These are phyloP conservation scores for Drosophila biarmipes DNA, from an alignment of 1,140 invertebrate species.

Conservation along the genomic window DNA sequence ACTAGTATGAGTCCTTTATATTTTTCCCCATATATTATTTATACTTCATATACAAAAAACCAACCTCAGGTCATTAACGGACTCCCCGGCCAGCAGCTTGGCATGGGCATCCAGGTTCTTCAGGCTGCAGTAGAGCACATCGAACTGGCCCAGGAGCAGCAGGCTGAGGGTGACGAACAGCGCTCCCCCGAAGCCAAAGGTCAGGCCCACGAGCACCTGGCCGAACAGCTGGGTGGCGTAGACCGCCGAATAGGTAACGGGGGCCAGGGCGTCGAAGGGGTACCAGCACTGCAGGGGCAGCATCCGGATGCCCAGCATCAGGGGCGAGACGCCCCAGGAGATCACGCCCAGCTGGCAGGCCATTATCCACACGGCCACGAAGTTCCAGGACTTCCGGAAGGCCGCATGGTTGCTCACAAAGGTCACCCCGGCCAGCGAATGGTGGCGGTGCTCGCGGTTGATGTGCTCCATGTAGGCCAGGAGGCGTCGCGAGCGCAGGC, in stretches of 20 bases:
- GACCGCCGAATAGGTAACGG: constrained; percentile 45
- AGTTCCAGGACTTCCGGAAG: constrained; percentile 30
- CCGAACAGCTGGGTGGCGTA: constrained; percentile 68
- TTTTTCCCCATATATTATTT: too few species aligned
- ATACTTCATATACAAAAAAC: constrained; percentile 3
- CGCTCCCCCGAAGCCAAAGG: constrained; percentile 53
- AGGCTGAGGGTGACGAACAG: constrained; percentile 67
- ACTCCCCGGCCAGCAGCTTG: constrained; percentile 39
- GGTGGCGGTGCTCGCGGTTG: constrained; percentile 70
- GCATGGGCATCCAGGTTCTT: constrained; percentile 75
- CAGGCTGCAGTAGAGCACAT: constrained; percentile 78
- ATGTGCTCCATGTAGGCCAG: constrained; percentile 48
- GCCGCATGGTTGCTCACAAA: constrained; percentile 59
- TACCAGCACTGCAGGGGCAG: constrained; percentile 76
- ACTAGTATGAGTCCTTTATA: too few species aligned
- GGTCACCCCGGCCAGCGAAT: constrained; percentile 71
- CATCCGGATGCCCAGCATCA: constrained; percentile 50
- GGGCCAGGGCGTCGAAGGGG: constrained; percentile 70
- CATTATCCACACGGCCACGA: constrained; percentile 52
- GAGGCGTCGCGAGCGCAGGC: constrained; percentile 38
- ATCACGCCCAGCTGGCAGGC: constrained; percentile 56
- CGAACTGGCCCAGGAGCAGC: constrained; percentile 69
- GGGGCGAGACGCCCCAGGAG: constrained; percentile 62
- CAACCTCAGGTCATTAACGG: constrained; percentile 45
- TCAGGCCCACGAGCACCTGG: constrained; percentile 62